Evolutionary conservation across 2,888 invertebrate genomes (phyloP).

Genomic region (Watsonalla binaria): DNA sequence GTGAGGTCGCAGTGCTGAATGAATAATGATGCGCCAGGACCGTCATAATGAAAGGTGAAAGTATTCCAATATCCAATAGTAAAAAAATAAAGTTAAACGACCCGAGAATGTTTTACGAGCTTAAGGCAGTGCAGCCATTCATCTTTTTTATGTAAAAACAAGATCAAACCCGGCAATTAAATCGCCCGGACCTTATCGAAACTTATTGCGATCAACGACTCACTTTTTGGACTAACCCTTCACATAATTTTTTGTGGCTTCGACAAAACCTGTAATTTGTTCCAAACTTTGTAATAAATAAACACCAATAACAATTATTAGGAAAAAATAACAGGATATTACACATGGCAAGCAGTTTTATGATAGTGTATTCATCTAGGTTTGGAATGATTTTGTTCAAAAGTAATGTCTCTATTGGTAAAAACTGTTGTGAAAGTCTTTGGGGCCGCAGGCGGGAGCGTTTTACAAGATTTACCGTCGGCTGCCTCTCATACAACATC

Average conservation of each 20-base stretch:
- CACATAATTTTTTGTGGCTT: conserved; percentile 64
- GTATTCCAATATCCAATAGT: conserved; percentile 59
- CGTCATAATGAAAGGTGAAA: conserved; percentile 64
- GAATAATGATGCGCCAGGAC: conserved; percentile 49
- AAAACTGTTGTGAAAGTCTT: conserved; percentile 70
- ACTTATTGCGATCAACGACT: conserved; percentile 79
- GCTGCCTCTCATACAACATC: conserved; percentile 53
- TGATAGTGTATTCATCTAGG: conserved; percentile 52
- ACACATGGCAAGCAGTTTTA: conserved; percentile 60
- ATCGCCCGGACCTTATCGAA: conserved; percentile 77
- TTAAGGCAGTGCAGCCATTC: conserved; percentile 69
- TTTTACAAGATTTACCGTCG: conserved; percentile 65
- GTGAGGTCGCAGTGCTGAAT: conserved; percentile 48
- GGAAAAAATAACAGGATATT: conserved; percentile 77
- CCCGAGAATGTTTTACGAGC: conserved; percentile 66
- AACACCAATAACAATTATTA: conserved; percentile 79
- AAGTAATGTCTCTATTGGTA: conserved; percentile 74
- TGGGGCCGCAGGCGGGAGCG: conserved; percentile 55
- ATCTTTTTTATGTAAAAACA: conserved; percentile 77
- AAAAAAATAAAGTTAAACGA: conserved; percentile 52
- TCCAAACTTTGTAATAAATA: conserved; percentile 75
- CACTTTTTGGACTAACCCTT: conserved; percentile 78
- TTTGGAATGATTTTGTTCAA: conserved; percentile 56
- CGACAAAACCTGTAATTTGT: conserved; percentile 77
- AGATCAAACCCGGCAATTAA: conserved; percentile 78